Conservation (phyloP, 2,113 vertebrate species). For the Prietella phreatophila region DNA sequence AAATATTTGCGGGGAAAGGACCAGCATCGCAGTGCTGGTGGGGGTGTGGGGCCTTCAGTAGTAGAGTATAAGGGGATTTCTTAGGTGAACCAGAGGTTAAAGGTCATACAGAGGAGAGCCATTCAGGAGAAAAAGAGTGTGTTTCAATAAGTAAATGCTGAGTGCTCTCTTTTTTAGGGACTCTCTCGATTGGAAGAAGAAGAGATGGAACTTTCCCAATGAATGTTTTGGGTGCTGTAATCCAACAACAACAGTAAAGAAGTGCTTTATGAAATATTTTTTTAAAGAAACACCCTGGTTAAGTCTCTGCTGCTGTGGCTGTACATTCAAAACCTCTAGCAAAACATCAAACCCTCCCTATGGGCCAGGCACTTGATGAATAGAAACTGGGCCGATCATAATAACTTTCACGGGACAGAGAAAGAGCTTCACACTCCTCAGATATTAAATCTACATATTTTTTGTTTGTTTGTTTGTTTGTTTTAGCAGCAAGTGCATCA, state of each 20-base stretch:
- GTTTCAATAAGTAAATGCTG: constrained; percentile 8
- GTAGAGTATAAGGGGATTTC: constrained; percentile 36
- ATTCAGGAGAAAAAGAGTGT: background rate
- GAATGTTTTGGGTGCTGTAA: background rate
- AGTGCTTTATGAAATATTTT: constrained; percentile 29
- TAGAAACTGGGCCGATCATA: constrained; percentile 43
- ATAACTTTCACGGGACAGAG: constrained; percentile 24
- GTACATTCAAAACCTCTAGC: constrained; percentile 47
- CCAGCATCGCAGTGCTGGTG: constrained; percentile 31
- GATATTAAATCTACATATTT: constrained; percentile 46
- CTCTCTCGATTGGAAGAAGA: constrained; percentile 16
- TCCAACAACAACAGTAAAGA: constrained; percentile 40
- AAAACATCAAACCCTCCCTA: constrained; percentile 39
- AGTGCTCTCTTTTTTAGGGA: constrained; percentile 16
- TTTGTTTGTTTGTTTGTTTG: constrained; percentile 37
- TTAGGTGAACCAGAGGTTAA: constrained; percentile 40
- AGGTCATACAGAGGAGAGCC: constrained; percentile 27
- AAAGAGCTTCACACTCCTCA: constrained; percentile 28
- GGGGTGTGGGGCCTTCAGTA: constrained; percentile 46
- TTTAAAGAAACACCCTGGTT: constrained; percentile 43
- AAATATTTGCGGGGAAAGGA: constrained; percentile 49
- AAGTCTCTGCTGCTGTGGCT: constrained; percentile 35
- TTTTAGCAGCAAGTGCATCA: constrained; percentile 55
- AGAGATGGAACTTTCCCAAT: constrained; percentile 20
- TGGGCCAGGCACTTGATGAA: constrained; percentile 53